Conservation (phyloP, 2,113 vertebrate genomes). For the Mohoua ochrocephala region DNA sequence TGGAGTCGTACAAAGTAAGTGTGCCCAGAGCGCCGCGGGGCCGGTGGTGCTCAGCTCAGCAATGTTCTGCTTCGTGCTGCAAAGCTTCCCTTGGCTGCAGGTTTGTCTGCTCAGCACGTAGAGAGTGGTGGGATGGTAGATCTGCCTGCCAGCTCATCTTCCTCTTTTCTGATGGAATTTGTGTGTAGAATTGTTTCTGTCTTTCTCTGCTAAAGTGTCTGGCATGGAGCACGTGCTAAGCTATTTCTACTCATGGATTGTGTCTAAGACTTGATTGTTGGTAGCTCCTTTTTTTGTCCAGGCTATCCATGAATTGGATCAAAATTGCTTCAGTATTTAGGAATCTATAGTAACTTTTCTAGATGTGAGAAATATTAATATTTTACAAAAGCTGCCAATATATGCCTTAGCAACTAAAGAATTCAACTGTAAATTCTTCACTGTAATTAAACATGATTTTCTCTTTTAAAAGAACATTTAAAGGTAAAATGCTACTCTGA, state of each 20-base stretch:
- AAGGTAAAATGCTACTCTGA: neutral
- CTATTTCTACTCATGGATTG: neutral
- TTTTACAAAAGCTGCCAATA: neutral
- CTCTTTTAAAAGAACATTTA: neutral
- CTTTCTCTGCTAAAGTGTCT: neutral
- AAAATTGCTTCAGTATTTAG: neutral
- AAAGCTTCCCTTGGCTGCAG: neutral
- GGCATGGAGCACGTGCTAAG: neutral
- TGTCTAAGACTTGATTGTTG: neutral
- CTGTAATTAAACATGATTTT: neutral
- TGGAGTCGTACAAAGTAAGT: slow-evolving; percentile 83
- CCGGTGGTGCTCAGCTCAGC: fast-evolving
- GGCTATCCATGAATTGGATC: neutral
- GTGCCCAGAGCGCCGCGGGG: fast-evolving
- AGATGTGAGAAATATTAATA: neutral
- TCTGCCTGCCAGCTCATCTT: neutral
- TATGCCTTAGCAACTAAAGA: neutral
- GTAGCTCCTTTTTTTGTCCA: neutral
- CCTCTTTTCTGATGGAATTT: neutral
- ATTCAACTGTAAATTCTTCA: neutral
- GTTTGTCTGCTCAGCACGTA: neutral
- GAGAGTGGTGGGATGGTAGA: neutral
- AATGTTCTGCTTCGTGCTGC: neutral
- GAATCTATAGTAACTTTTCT: neutral
- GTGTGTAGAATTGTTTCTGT: neutral